These are phyloP conservation scores for Enteromius treurensis DNA, from an alignment of 2,797 vertebrate species.

Conservation along the genomic window DNA sequence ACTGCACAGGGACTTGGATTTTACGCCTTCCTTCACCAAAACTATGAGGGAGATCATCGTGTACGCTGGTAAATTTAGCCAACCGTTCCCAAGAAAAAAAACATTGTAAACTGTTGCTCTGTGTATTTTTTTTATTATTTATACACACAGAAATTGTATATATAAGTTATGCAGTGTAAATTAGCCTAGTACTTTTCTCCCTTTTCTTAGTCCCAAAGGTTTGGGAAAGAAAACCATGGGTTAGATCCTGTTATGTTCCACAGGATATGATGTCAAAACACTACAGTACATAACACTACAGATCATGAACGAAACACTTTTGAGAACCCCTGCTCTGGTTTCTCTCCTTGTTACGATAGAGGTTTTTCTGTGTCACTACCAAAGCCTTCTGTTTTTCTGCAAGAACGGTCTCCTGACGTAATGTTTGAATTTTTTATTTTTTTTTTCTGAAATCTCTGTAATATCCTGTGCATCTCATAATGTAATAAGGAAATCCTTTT, in stretches of 20 bases:
- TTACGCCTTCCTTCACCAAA: constrained; percentile 74
- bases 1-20: constrained; percentile 67
- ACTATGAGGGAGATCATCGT: constrained; percentile 67
- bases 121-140: constrained; percentile 79
- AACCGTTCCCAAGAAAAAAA: constrained; percentile 55
- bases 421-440: background rate
- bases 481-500: constrained; percentile 8
- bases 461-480: background rate
- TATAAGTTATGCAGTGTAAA: constrained; percentile 90
- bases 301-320: background rate
- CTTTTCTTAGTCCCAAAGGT: constrained; percentile 63
- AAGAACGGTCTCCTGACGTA: background rate
- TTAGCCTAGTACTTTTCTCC: constrained; percentile 70
- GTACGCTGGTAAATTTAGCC: constrained; percentile 70
- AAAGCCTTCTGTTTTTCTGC: constrained; percentile 2
- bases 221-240: constrained; percentile 50
- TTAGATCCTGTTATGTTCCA: constrained; percentile 3
- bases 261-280: constrained; percentile 25
- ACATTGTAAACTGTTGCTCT: constrained; percentile 72
- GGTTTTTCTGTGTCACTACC: constrained; percentile 1
- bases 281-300: background rate
- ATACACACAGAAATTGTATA: constrained; percentile 87
- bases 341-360: background rate
- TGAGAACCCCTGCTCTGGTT: background rate
- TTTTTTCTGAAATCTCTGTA: background rate